Conservation (phyloP, 2,113 vertebrate species). For the Peromyscus polionotus region DNA sequence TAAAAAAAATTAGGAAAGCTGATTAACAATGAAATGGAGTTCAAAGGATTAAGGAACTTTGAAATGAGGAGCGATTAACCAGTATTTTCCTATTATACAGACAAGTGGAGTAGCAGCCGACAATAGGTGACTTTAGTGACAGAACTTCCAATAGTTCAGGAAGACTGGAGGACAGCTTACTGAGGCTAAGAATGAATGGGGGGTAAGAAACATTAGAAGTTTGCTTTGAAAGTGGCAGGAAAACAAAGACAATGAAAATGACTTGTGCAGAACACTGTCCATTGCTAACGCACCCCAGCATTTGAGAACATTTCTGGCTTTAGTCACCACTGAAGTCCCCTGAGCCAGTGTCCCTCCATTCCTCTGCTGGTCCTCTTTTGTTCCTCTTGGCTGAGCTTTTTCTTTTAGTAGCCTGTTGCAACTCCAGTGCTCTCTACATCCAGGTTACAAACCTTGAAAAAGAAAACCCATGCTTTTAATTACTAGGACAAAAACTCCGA, state of each 20-base stretch:
- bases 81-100: not conserved
- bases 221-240: not conserved
- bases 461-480: not conserved
- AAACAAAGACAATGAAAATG: not conserved
- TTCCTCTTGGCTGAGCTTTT: not conserved
- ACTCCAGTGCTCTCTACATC: not conserved
- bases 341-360: not conserved
- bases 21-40: slow-evolving; percentile 2
- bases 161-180: no score
- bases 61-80: no score
- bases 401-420: no score
- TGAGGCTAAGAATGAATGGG: not conserved
- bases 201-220: no score
- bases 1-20: not conserved
- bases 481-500: not conserved
- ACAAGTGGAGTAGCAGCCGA: not conserved
- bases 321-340: not conserved
- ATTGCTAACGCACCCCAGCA: not conserved
- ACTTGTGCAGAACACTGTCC: not conserved
- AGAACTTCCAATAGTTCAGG: accelerated
- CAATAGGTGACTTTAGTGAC: not conserved
- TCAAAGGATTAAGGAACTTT: not conserved
- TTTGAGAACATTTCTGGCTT: not conserved
- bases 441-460: not conserved
- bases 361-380: not conserved